These are phyloP conservation scores for Helicoverpa zea DNA, from an alignment of 1,140 invertebrate genomes.

Conservation along the genomic window DNA sequence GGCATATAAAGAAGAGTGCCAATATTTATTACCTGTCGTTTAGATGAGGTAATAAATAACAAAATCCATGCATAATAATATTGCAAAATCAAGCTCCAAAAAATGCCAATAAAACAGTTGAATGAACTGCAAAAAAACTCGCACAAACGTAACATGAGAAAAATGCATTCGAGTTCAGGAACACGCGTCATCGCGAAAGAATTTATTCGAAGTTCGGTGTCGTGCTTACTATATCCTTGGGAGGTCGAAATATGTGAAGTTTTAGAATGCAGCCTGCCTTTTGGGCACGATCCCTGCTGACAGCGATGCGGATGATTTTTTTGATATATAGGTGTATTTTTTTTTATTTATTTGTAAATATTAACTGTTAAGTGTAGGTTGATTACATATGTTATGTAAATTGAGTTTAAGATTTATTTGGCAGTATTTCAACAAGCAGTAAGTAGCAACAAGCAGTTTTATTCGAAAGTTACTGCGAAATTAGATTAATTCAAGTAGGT, in stretches of 20 bases:
- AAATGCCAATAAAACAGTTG: conserved; percentile 21
- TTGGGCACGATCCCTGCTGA: no score
- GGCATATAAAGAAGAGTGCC: no score
- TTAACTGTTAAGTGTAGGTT: no score
- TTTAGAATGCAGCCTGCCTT: no score
- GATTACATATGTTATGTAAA: no score
- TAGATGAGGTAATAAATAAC: not conserved
- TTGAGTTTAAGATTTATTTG: not conserved
- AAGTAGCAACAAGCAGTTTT: no score
- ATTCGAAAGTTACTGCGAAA: conserved; percentile 5
- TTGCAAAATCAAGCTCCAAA: not conserved
- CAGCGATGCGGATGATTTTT: no score
- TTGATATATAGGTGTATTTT: no score
- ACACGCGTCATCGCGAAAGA: conserved; percentile 24
- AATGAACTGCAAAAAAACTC: conserved; percentile 44
- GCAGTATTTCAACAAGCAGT: no score
- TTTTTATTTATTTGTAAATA: no score
- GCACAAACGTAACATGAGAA: conserved; percentile 14
- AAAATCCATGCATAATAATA: not conserved
- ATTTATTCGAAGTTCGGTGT: conserved; percentile 28
- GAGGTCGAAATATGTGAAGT: no score
- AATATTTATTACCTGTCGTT: not conserved
- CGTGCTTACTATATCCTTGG: conserved; percentile 1
- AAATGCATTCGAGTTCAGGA: conserved; percentile 20
- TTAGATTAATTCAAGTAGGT: conserved; percentile 3